A percentile compares a stretch with the other conserved stretches of the same genome.
Evolutionary conservation across 2,888 invertebrate genomes (phyloP).

Genomic region (Apocheima hispidaria): DNA sequence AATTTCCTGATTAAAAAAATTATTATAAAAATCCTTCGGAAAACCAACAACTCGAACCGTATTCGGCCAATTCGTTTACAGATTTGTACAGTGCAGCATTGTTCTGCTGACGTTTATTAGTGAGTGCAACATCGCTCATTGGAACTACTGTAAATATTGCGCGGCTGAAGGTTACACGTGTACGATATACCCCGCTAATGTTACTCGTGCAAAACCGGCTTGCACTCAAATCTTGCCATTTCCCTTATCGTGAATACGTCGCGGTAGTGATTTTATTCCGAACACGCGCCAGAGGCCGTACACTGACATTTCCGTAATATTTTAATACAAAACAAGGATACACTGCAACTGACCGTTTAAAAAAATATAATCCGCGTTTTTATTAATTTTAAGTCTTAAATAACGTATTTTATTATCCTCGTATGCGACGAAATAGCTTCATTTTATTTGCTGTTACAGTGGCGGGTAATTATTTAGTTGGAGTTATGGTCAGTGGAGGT

Average conservation of each 20-base stretch:
- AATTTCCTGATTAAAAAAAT: too few relatives aligned
- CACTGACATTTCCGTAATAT: conserved; percentile 50
- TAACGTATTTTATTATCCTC: conserved; percentile 28
- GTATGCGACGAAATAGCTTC: conserved; percentile 33
- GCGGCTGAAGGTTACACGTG: conserved; percentile 67
- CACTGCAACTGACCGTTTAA: conserved; percentile 22
- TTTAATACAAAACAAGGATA: conserved; percentile 36
- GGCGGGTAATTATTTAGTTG: conserved; percentile 14
- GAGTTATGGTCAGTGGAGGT: conserved; percentile 32
- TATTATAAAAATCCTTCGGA: too few relatives aligned
- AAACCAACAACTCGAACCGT: too few relatives aligned
- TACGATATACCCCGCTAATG: conserved; percentile 53
- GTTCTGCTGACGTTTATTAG: conserved; percentile 13
- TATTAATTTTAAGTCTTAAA: conserved; percentile 35
- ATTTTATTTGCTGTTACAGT: conserved; percentile 29
- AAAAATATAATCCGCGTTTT: conserved; percentile 38
- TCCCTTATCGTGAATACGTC: conserved; percentile 53
- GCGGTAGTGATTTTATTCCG: conserved; percentile 46
- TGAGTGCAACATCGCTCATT: not conserved
- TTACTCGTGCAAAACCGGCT: conserved; percentile 63
- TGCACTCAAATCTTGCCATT: conserved; percentile 51
- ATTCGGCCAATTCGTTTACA: too few relatives aligned
- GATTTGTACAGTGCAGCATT: not conserved
- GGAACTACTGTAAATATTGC: not conserved
- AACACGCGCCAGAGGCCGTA: conserved; percentile 41